Conservation (phyloP, 1,140 invertebrate species). For the Scaptodrosophila lebanonensis region DNA sequence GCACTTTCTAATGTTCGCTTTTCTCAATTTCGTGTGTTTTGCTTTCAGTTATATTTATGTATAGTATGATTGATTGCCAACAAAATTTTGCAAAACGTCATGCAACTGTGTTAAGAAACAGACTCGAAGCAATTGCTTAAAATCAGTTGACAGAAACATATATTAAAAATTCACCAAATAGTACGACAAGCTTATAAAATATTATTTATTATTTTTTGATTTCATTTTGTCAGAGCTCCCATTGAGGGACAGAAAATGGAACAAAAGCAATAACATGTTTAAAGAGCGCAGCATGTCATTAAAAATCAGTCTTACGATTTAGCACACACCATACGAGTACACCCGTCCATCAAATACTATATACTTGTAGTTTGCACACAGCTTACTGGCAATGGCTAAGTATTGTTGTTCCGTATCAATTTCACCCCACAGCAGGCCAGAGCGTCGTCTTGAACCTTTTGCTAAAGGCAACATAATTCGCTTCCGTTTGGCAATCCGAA, state of each 20-base stretch:
- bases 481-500: conserved; percentile 51
- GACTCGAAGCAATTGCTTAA: background rate
- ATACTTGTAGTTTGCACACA: no score
- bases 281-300: no score
- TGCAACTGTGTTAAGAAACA: background rate
- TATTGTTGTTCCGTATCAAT: conserved; percentile 47
- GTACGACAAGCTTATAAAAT: conserved; percentile 16
- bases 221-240: no score
- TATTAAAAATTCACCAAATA: conserved; percentile 54
- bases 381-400: no score
- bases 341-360: no score
- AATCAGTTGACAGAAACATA: conserved; percentile 14
- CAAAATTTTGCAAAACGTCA: no score
- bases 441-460: conserved; percentile 41
- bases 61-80: conserved; percentile 5
- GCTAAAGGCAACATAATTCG: conserved; percentile 67
- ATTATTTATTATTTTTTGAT: no score
- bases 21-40: conserved; percentile 13
- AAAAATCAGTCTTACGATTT: no score
- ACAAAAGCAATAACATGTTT: no score
- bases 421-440: conserved; percentile 38
- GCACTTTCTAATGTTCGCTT: no score
- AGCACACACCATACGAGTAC: no score
- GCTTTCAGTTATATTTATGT: conserved; percentile 14
- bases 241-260: conserved; percentile 40